These are phyloP conservation scores for Drosophila borborema DNA, from an alignment of 2,888 invertebrate genomes.

Conservation along the genomic window DNA sequence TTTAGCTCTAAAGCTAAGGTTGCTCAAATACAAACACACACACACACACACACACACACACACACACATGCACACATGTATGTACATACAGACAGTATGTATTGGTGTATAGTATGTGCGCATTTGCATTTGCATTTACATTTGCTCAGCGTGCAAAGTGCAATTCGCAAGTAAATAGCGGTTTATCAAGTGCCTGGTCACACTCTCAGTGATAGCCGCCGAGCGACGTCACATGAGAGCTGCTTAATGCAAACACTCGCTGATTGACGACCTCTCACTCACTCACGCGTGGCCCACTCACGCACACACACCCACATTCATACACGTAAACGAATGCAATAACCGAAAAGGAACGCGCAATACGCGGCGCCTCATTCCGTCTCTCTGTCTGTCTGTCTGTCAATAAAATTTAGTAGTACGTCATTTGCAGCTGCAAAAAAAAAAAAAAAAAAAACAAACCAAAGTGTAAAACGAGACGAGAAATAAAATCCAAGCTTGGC, in stretches of 20 bases:
- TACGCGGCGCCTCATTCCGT: conserved; percentile 42
- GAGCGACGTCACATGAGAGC: conserved; percentile 50
- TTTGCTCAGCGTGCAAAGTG: conserved; percentile 55
- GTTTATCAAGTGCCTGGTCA: conserved; percentile 50
- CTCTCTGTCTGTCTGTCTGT: conserved; percentile 30
- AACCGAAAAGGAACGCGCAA: conserved; percentile 41
- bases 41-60: conserved; percentile 17
- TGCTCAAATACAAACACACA: conserved; percentile 6
- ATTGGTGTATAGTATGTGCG: conserved; percentile 1
- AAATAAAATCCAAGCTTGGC: conserved; percentile 22
- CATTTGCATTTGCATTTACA: conserved; percentile 43
- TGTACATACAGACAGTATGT: conserved; percentile 1
- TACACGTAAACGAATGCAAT: conserved; percentile 25
- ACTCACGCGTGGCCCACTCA: conserved; percentile 46
- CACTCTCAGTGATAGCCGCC: conserved; percentile 35
- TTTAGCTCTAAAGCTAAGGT: conserved; percentile 35
- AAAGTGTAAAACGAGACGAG: neutral
- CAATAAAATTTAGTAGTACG: conserved; percentile 24
- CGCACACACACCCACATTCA: conserved; percentile 8
- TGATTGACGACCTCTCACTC: conserved; percentile 36
- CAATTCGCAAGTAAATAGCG: conserved; percentile 53
- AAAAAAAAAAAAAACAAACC: neutral
- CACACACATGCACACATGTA: conserved; percentile 14
- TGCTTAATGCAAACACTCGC: conserved; percentile 30
- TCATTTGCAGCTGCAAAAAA: conserved; percentile 26